Evolutionary conservation across 2,797 vertebrate species (phyloP).

Genomic region (Buceros bicornis): DNA sequence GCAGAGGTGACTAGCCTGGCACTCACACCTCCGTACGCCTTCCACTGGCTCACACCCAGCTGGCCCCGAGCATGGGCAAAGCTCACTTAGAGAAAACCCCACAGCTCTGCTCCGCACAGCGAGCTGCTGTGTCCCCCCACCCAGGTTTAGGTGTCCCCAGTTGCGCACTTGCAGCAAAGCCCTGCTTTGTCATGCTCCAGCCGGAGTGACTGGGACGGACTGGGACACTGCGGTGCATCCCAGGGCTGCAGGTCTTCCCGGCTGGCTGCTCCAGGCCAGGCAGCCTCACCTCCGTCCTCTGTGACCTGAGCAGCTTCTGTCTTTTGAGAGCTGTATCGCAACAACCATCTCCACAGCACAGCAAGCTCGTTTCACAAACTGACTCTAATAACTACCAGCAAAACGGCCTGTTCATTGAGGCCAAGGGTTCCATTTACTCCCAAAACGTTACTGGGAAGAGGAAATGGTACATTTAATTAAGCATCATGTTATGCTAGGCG

Average conservation of each 20-base stretch:
- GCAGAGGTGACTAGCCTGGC: neutral
- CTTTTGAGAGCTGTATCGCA: neutral
- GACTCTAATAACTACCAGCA: neutral
- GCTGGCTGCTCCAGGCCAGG: neutral
- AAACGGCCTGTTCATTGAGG: neutral
- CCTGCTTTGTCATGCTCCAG: neutral
- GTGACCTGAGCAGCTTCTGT: accelerated
- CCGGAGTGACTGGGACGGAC: neutral
- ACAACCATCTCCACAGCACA: neutral
- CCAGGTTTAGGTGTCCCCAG: neutral
- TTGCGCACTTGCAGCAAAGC: accelerated
- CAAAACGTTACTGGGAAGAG: neutral
- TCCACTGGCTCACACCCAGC: neutral
- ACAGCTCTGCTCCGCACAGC: neutral
- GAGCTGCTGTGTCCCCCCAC: neutral
- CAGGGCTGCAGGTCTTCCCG: neutral
- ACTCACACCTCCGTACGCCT: neutral
- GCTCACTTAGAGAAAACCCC: neutral
- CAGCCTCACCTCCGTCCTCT: neutral
- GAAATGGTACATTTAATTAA: neutral
- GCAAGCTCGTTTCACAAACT: neutral
- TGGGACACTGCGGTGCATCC: neutral
- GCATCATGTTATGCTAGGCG: neutral
- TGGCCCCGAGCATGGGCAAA: neutral
- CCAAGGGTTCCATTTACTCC: neutral